Evolutionary conservation across 2,888 invertebrate genomes (phyloP).

Genomic region (Oconnorella tubifera): DNA sequence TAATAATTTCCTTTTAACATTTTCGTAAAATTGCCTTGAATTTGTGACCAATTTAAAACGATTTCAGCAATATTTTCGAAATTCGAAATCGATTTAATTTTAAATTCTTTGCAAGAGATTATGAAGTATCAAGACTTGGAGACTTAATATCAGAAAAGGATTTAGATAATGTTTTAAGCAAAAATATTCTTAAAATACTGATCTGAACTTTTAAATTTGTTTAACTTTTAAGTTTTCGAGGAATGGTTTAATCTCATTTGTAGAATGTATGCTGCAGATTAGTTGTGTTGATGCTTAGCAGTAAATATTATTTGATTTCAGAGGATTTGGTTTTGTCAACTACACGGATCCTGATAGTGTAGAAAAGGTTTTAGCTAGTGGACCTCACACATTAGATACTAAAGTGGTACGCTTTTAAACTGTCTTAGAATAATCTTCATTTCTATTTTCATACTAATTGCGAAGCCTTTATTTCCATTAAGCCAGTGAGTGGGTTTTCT

Average conservation of each 20-base stretch:
- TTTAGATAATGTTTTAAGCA: not conserved
- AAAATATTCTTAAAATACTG: not conserved
- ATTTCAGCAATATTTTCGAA: no score
- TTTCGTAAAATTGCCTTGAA: no score
- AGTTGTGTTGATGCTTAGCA: no score
- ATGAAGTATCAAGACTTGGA: no score
- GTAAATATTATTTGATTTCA: conserved; percentile 40
- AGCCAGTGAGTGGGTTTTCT: not conserved
- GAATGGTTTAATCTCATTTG: not conserved
- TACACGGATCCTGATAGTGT: conserved; percentile 96
- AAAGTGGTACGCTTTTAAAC: conserved; percentile 76
- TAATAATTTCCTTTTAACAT: no score
- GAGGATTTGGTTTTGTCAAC: conserved; percentile 99
- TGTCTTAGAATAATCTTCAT: conserved; percentile 1
- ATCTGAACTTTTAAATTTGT: not conserved
- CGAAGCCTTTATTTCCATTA: not conserved
- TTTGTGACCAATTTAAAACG: no score
- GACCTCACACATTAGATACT: conserved; percentile 98
- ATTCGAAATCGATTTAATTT: no score
- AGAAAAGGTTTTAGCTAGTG: conserved; percentile 97
- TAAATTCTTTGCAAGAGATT: no score
- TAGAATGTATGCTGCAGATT: not conserved
- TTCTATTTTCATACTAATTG: not conserved
- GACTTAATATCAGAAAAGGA: no score
- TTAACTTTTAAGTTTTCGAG: not conserved